Evolutionary conservation across 2,888 invertebrate species (phyloP).

Genomic region (Druceiella hillmani): DNA sequence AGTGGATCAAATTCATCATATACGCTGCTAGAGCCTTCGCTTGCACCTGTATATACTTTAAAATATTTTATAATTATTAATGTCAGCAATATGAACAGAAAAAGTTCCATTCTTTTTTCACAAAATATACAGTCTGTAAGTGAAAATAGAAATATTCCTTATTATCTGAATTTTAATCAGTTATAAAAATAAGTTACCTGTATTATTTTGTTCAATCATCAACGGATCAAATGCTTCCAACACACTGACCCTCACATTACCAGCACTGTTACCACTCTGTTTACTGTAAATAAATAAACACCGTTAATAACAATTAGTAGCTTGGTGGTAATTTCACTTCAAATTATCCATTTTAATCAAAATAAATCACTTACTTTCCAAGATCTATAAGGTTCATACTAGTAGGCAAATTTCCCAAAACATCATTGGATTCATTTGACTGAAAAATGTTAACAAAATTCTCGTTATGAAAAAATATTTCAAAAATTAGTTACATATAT

Average conservation of each 20-base stretch:
- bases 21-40: slow-evolving; percentile 44
- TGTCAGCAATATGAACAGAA: slow-evolving; percentile 7
- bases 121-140: slow-evolving; percentile 22
- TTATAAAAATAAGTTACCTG: slow-evolving; percentile 45
- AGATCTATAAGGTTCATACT: slow-evolving; percentile 46
- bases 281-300: slow-evolving; percentile 7
- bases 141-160: slow-evolving; percentile 13
- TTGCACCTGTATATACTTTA: slow-evolving; percentile 38
- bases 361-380: slow-evolving; percentile 26
- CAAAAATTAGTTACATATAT: too few relatives aligned
- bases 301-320: too few relatives aligned
- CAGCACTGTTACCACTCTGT: slow-evolving; percentile 30
- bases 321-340: too few relatives aligned
- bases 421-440: slow-evolving; percentile 43
- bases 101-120: too few relatives aligned
- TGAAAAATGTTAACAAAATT: too few relatives aligned
- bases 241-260: slow-evolving; percentile 61
- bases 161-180: slow-evolving; percentile 17
- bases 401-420: slow-evolving; percentile 36
- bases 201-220: slow-evolving; percentile 55
- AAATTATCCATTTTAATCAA: not conserved
- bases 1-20: slow-evolving; percentile 49
- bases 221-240: slow-evolving; percentile 87
- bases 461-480: too few relatives aligned
- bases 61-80: slow-evolving; percentile 7